phyloP scores from a whole-genome alignment of 2,888 invertebrate species.

The Caenorhabditis becei region DNA sequence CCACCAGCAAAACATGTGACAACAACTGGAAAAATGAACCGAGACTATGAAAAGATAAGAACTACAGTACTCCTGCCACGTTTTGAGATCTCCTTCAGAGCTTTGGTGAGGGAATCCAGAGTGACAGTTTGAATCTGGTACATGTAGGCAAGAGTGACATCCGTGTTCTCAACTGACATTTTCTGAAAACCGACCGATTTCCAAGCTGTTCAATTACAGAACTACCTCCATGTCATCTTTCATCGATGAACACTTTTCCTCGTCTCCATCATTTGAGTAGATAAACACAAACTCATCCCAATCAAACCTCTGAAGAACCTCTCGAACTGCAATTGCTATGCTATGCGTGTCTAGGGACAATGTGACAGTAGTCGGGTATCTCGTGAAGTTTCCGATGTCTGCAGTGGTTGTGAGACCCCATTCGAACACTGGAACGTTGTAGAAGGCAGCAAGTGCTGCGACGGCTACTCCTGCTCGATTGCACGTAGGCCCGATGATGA shows the following conservation, averaged over 20 bases:
- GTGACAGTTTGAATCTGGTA: conserved; percentile 48
- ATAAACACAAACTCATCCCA: conserved; percentile 75
- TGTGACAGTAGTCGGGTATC: conserved; percentile 61
- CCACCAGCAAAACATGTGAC: conserved; percentile 49
- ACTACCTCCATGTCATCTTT: conserved; percentile 58
- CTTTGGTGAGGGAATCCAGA: conserved; percentile 23
- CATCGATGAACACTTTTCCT: conserved; percentile 60
- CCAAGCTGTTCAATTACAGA: not conserved
- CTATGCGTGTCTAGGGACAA: conserved; percentile 49
- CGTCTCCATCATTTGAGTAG: conserved; percentile 63
- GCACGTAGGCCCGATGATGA: conserved; percentile 75
- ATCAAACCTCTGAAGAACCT: conserved; percentile 64
- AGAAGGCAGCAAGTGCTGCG: conserved; percentile 58
- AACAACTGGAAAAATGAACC: conserved; percentile 30
- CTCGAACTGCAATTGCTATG: conserved; percentile 53
- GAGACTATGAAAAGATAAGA: too few relatives aligned
- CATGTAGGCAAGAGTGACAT: conserved; percentile 44
- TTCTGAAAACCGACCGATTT: conserved; percentile 9
- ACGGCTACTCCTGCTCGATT: conserved; percentile 68
- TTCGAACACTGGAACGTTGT: conserved; percentile 61
- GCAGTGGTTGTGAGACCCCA: conserved; percentile 64
- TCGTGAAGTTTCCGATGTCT: conserved; percentile 49
- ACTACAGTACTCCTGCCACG: conserved; percentile 39
- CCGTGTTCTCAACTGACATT: conserved; percentile 39
- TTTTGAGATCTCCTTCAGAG: conserved; percentile 35